These are phyloP conservation scores for Metopia argyrocephala DNA, from an alignment of 2,888 invertebrate genomes.

Conservation along the genomic window DNA sequence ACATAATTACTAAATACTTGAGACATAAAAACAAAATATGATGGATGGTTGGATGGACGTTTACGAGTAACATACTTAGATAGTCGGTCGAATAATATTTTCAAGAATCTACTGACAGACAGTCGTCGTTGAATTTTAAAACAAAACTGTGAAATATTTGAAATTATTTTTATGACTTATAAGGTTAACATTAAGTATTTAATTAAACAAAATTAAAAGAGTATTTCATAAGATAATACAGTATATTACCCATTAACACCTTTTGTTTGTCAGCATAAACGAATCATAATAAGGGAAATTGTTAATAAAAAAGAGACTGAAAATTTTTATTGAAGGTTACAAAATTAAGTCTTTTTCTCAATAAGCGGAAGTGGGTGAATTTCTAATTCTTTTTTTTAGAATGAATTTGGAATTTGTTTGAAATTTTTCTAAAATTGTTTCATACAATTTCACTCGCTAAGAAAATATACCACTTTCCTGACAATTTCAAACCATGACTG, in stretches of 20 bases:
- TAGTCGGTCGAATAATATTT: background rate
- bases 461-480: no score
- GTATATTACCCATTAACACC: background rate
- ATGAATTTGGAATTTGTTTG: no score
- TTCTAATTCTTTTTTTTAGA: no score
- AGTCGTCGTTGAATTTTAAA: no score
- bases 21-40: conserved; percentile 24
- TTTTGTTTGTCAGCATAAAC: background rate
- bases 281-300: background rate
- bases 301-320: background rate
- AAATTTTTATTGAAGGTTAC: no score
- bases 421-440: no score
- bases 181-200: conserved; percentile 47
- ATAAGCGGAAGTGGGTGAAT: no score
- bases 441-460: no score
- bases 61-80: background rate
- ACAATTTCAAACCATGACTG: no score
- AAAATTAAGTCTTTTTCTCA: no score
- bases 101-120: conserved; percentile 6
- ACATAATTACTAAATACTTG: conserved; percentile 52
- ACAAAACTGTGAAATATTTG: conserved; percentile 3
- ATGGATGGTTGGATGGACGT: background rate
- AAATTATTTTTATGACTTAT: conserved; percentile 17
- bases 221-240: conserved; percentile 11
- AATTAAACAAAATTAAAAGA: conserved; percentile 41